Evolutionary conservation across 2,113 vertebrate species (phyloP).

Genomic region (Crotalus helleri): DNA sequence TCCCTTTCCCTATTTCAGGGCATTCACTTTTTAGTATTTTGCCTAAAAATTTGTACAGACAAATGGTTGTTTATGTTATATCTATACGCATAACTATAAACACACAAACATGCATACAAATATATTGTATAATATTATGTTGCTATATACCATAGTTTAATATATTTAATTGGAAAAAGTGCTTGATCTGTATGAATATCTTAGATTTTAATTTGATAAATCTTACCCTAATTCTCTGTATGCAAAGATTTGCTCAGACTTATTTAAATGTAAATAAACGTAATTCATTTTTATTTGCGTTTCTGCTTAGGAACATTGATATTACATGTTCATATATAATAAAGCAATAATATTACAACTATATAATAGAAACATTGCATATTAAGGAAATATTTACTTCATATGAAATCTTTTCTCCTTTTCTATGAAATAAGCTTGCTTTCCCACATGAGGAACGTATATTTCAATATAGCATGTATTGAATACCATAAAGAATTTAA

Average conservation of each 20-base stretch:
- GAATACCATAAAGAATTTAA: background rate
- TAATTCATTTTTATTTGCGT: slow-evolving; percentile 31
- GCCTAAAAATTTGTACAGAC: background rate
- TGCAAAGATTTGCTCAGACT: slow-evolving; percentile 9
- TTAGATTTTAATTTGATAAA: slow-evolving; percentile 55
- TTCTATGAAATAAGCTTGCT: slow-evolving; percentile 26
- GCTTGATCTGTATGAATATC: slow-evolving; percentile 55
- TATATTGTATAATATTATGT: slow-evolving; percentile 47
- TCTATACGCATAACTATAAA: background rate
- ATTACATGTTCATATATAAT: slow-evolving; percentile 22
- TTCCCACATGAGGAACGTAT: slow-evolving; percentile 22
- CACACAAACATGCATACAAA: background rate
- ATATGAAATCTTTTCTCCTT: background rate
- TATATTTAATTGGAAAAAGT: slow-evolving; percentile 53
- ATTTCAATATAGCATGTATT: slow-evolving; percentile 11
- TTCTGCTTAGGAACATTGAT: slow-evolving; percentile 32
- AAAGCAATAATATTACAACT: background rate
- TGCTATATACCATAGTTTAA: slow-evolving; percentile 47
- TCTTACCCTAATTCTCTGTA: background rate
- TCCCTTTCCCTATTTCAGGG: background rate
- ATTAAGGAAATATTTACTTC: background rate
- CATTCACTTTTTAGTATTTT: background rate
- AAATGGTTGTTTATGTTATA: background rate
- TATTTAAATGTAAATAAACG: slow-evolving; percentile 23
- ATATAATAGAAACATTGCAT: background rate